These are phyloP conservation scores for Botia kubotai DNA, from an alignment of 2,797 vertebrate genomes.

Conservation along the genomic window DNA sequence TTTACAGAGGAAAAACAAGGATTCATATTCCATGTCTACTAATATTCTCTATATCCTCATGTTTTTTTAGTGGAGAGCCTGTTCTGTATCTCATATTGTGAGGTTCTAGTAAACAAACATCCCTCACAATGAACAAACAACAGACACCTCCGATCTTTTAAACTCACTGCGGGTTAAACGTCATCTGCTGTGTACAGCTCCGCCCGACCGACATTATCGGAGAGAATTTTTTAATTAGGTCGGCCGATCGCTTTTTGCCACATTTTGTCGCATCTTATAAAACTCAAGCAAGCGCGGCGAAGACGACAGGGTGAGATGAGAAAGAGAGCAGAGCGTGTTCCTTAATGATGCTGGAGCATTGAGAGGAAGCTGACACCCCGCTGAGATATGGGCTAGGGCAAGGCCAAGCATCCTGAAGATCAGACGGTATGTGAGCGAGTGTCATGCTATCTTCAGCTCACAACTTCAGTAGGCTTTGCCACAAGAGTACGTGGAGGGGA, in stretches of 20 bases:
- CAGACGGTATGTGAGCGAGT: conserved; percentile 36
- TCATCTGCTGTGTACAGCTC: conserved; percentile 19
- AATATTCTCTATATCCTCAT: conserved; percentile 37
- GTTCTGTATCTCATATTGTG: conserved; percentile 34
- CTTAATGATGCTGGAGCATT: conserved; percentile 51
- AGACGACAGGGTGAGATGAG: conserved; percentile 4
- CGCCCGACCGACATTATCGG: conserved; percentile 31
- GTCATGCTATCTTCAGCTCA: conserved; percentile 44
- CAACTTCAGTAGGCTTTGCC: conserved; percentile 53
- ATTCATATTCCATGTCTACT: conserved; percentile 18
- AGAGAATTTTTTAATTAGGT: conserved; percentile 35
- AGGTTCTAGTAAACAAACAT: conserved; percentile 41
- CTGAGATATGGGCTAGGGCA: conserved; percentile 45
- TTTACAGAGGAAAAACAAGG: conserved; percentile 6
- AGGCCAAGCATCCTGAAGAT: conserved; percentile 50
- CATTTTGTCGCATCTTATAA: conserved; percentile 13
- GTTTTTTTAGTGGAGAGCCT: conserved; percentile 35
- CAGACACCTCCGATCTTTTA: conserved; percentile 30
- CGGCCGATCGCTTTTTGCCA: neutral
- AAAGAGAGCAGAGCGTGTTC: conserved; percentile 19
- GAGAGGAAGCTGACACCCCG: conserved; percentile 50
- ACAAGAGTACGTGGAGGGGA: conserved; percentile 39
- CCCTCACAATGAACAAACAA: conserved; percentile 43
- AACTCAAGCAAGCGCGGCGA: neutral
- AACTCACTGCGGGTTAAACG: conserved; percentile 24